These are phyloP conservation scores for Wiebesia pumilae DNA, from an alignment of 1,140 invertebrate species.

Conservation along the genomic window DNA sequence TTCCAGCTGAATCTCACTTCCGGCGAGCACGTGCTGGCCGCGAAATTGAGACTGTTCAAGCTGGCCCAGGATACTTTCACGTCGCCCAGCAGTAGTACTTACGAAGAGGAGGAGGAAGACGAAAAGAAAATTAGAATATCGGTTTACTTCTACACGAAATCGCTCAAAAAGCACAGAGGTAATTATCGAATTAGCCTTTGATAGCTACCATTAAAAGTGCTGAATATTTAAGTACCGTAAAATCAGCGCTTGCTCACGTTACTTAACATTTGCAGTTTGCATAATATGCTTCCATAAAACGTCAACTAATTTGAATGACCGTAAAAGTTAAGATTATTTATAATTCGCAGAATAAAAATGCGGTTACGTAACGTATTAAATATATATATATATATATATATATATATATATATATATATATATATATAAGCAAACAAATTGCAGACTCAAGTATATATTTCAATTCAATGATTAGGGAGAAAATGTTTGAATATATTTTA, in stretches of 20 bases:
- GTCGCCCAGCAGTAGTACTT: slow-evolving; percentile 52
- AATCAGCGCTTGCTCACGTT: not conserved
- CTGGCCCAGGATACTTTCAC: slow-evolving; percentile 70
- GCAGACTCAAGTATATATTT: not conserved
- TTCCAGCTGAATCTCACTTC: slow-evolving; percentile 76
- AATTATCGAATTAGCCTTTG: slow-evolving; percentile 31
- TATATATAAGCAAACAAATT: not conserved
- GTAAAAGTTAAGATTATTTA: not conserved
- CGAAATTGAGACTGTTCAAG: slow-evolving; percentile 77
- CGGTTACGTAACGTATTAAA: not conserved
- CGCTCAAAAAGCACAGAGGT: slow-evolving; percentile 75
- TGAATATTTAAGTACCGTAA: slow-evolving; percentile 4
- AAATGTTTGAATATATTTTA: not conserved
- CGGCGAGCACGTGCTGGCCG: slow-evolving; percentile 73
- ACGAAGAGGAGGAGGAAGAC: slow-evolving; percentile 69
- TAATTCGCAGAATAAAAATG: not conserved
- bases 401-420: too few relatives aligned
- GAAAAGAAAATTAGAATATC: slow-evolving; percentile 79
- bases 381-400: too few relatives aligned
- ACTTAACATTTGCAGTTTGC: slow-evolving; percentile 17
- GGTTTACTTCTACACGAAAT: slow-evolving; percentile 78
- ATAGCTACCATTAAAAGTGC: not conserved
- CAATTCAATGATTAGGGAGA: not conserved
- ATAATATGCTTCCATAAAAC: not conserved
- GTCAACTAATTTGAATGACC: not conserved